Conservation (phyloP, 2,888 invertebrate species). For the Arrhopalites spinosus region DNA sequence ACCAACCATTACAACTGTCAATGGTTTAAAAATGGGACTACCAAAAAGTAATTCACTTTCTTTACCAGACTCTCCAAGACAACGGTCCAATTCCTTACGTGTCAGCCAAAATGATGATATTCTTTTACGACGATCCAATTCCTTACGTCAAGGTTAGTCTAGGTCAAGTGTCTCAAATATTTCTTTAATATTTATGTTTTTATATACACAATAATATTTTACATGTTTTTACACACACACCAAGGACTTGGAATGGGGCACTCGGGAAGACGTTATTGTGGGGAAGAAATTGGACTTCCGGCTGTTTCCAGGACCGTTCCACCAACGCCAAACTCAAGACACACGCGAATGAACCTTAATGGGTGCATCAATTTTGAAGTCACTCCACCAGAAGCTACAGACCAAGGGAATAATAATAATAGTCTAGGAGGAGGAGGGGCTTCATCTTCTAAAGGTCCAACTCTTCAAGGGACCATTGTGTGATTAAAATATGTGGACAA, state of each 20-base stretch:
- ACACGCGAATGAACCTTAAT: conserved; percentile 44
- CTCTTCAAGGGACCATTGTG: conserved; percentile 56
- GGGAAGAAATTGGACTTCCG: conserved; percentile 55
- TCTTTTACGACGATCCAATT: conserved; percentile 79
- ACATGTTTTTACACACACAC: conserved; percentile 58
- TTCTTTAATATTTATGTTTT: no score
- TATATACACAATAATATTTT: conserved; percentile 59
- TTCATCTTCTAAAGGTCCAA: conserved; percentile 42
- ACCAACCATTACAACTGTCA: not conserved
- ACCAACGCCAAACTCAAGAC: conserved; percentile 34
- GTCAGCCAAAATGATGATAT: conserved; percentile 73
- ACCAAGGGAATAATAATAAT: conserved; percentile 16
- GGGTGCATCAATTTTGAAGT: conserved; percentile 55
- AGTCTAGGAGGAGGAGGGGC: not conserved
- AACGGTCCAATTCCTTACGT: conserved; percentile 79
- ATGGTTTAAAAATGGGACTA: conserved; percentile 3
- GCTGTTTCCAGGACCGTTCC: conserved; percentile 41
- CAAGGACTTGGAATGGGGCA: conserved; percentile 76
- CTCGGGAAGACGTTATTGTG: conserved; percentile 49
- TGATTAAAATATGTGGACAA: conserved; percentile 35
- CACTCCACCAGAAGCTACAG: conserved; percentile 47
- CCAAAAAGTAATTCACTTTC: conserved; percentile 45
- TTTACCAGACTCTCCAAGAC: conserved; percentile 52
- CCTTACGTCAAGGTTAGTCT: conserved; percentile 77
- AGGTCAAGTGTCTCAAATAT: conserved; percentile 62